Base-by-base conservation (phyloP, 2,113 vertebrate genomes). In the Pterocles gutturalis region DNA sequence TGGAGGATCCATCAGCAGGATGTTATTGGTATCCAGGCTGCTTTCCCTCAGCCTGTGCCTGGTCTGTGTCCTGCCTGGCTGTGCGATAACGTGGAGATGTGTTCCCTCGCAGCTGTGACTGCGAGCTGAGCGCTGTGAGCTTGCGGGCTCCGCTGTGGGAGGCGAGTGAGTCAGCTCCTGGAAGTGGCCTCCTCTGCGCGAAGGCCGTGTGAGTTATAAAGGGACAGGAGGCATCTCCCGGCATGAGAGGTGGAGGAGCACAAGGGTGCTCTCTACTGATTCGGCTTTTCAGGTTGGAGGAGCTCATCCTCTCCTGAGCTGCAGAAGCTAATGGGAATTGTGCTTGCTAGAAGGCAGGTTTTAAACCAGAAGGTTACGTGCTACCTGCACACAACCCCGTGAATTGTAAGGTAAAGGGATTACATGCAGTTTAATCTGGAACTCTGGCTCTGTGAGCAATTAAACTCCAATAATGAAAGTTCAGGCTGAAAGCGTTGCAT, bases 11-110 rank as follows among this genome's bases (percentile, higher is more conserved):
- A 1, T 2, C 4, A 21, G 21, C 41, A 75, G 87, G 80, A 16
- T 7, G 3, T 20, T 48, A 4, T 7, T 33, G n/a, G 29, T n/a
- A 29, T 3, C 14, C 61, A 46, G 61, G 19, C 72, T 13, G 31
- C 45, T 62, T 16, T 58, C 10, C 55, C 49, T 36, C 12, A 31
- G 53, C 45, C 38, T 3, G 6, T 75, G 70, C 75, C 36, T 10
- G 0, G 21, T 5, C 48, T 36, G 5, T 0, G 1, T 0, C 3
- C 75, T 60, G 49, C 65, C 33, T 57, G 66, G 55, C 67, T 17
- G 20, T 14, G 70, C 2, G 8, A 2, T 26, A 6, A 3, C 45
- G 3, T 2, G 10, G 57, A 43, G 22, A 38, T 13, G 25, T 12
- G 36, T 58, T 54, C 38, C 34, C 67, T 8, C 16, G 64, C 38